Evolutionary conservation across 2,113 vertebrate species (phyloP), one percentile per base, ranked within the genome.

Genomic region (Fulmarus glacialis): DNA sequence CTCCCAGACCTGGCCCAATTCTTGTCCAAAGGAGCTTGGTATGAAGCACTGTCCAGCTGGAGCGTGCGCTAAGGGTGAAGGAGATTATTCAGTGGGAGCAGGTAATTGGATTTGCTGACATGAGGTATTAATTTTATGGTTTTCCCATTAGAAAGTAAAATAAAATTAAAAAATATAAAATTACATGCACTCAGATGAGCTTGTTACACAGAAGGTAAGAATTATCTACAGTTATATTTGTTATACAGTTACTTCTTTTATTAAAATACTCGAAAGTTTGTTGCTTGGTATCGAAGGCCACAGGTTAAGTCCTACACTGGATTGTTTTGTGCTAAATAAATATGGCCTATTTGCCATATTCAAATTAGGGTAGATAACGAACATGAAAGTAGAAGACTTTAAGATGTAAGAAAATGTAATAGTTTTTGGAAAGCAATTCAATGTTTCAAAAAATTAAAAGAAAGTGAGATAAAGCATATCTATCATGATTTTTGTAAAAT

Each of bases 361-460:
- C n/a, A 63, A 78, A 79, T 93, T 45, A 78, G 72, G 26, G 9
- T 45, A 66, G 83, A 79, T 93, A 87, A 94, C 2, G 2, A 87
- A 74, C 18, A 5, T 87, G 77, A 74, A 91, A 81, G 63, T 62
- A 38, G 47, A 73, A 50, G 80, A 45, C 36, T 75, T 48, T 9
- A 83, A 89, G 59, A 62, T 90, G 20, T 66, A 60, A 92, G 62
- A 66, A 67, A 80, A 48, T 62, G 17, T 90, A 78, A 67, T 59
- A 55, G 63, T 50, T 89, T 95, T 87, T 95, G 32, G 80, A 89
- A 94, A 56, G 38, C 38, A 71, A 87, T 74, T 78, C 81, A 82
- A 64, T 62, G 14, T 89, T 78, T 84, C 20, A 42, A 63, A 80
- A 85, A 81, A 47, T 10, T 7, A 70, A 68, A 89, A 91, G 75